Conservation (phyloP, 2,888 invertebrate species). For the Acronicta alni region DNA sequence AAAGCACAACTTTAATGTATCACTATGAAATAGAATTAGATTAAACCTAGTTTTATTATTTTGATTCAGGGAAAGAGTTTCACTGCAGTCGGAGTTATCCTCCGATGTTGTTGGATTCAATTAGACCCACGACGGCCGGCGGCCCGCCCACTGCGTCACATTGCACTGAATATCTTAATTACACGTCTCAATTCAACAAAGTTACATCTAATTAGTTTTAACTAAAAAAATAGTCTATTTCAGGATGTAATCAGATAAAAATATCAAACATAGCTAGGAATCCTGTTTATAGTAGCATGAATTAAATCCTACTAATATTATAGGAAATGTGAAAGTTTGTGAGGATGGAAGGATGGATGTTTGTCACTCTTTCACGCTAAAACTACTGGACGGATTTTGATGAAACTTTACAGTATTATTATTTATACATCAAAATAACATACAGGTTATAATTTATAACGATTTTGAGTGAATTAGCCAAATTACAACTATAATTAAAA, state of each 20-base stretch:
- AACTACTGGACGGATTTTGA: too few species aligned
- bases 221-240: constrained; percentile 61
- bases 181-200: constrained; percentile 67
- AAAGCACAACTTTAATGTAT: constrained; percentile 23
- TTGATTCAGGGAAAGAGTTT: constrained; percentile 61
- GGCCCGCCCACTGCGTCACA: constrained; percentile 59
- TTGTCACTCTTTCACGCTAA: too few species aligned
- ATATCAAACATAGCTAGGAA: constrained; percentile 13
- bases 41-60: constrained; percentile 24
- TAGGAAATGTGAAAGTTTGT: too few species aligned
- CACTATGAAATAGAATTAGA: constrained; percentile 13
- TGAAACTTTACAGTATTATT: too few species aligned
- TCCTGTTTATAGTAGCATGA: constrained; percentile 10
- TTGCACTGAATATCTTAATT: constrained; percentile 76
- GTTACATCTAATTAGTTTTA: constrained; percentile 71
- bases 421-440: too few species aligned
- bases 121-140: constrained; percentile 61
- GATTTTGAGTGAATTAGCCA: too few species aligned
- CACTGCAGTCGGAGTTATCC: constrained; percentile 67
- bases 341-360: too few species aligned
- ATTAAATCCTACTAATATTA: too few species aligned
- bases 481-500: too few species aligned
- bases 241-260: constrained; percentile 33
- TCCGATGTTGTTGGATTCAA: constrained; percentile 73
- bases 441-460: too few species aligned